These are phyloP conservation scores for Diadegma fenestrale DNA, from an alignment of 2,888 invertebrate genomes.

Conservation along the genomic window DNA sequence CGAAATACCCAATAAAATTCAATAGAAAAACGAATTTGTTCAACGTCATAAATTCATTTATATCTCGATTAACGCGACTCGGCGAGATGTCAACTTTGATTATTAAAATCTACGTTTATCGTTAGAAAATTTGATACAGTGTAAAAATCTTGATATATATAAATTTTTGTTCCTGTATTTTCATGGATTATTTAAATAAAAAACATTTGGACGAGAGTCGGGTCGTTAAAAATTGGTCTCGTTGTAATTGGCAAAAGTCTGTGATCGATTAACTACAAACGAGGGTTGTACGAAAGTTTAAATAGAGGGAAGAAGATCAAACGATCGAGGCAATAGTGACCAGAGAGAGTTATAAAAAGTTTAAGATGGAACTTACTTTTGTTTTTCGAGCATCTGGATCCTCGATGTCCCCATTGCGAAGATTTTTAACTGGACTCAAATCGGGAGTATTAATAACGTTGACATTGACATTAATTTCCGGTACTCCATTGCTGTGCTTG, in stretches of 20 bases:
- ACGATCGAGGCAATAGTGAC: background rate
- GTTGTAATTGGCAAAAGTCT: slow-evolving; percentile 6
- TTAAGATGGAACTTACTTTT: slow-evolving; percentile 70
- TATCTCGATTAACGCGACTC: background rate
- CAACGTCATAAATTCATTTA: slow-evolving; percentile 12
- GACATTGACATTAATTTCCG: slow-evolving; percentile 73
- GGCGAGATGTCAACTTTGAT: background rate
- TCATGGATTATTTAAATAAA: slow-evolving; percentile 4
- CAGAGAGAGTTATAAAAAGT: background rate
- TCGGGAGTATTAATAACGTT: slow-evolving; percentile 79
- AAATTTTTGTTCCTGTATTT: background rate
- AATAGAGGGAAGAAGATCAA: background rate
- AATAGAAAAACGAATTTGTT: slow-evolving; percentile 13
- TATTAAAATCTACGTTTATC: slow-evolving; percentile 54
- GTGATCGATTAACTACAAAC: slow-evolving; percentile 1
- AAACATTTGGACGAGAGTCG: slow-evolving; percentile 14
- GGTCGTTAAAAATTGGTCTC: slow-evolving; percentile 9
- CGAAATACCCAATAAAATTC: background rate
- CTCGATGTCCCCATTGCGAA: slow-evolving; percentile 79
- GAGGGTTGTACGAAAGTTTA: background rate
- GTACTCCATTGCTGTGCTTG: slow-evolving; percentile 74
- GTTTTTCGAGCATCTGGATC: slow-evolving; percentile 76
- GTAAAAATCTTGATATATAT: slow-evolving; percentile 13
- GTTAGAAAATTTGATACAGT: slow-evolving; percentile 33
- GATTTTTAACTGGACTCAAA: slow-evolving; percentile 81